Evolutionary conservation across 2,113 vertebrate species (phyloP), one percentile per base, ranked within the genome.

Genomic region (Marmota flaviventris): DNA sequence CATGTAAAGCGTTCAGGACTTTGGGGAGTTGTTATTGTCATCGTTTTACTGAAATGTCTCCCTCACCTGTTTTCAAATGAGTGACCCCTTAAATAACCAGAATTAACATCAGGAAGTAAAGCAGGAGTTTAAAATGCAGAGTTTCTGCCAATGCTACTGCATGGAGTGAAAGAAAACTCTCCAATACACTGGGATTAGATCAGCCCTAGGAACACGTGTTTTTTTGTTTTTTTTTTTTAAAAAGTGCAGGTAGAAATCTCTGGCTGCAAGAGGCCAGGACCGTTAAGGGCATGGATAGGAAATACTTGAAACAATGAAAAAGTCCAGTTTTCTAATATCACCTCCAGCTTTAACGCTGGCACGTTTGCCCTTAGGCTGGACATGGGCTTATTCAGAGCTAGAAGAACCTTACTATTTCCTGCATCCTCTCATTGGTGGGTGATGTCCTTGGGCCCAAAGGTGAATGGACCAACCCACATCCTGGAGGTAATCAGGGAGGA

Each of bases 51-150:
- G 17, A 82, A 63, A 73, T 79, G 12, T 73, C 51, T 73, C 58
- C 67, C 45, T 91, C 51, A 39, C 78, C 91, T 88, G 29, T 94
- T 96, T 92, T 65, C 4, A 0, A 63, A 8, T 65, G 61, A 37
- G 20, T 69, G n/a, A 53, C 56, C 77, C 51, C 34, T 90, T 88
- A 73, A 94, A 81, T 77, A 93, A 61, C 83, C 16, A 63, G 72
- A 88, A 82, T 85, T 67, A 72, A 88, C 67, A 61, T 5, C 13
- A 53, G 39, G 42, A 94, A 91, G 78, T 25, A 91, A 89, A 51
- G 24, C 4, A 9, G 4, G 32, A 48, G 17, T 75, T 91, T 39
- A 32, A 61, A 42, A 85, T n/a, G 32, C 48, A 78, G 51, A 11
- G 16, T 61, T 45, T 77, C 75, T 86, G 45, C 56, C 56, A 4